A percentile compares a stretch with the other conserved stretches of the same genome.
Evolutionary conservation across 2,888 invertebrate genomes (phyloP).

Genomic region (Eumacrocentrus americanus): DNA sequence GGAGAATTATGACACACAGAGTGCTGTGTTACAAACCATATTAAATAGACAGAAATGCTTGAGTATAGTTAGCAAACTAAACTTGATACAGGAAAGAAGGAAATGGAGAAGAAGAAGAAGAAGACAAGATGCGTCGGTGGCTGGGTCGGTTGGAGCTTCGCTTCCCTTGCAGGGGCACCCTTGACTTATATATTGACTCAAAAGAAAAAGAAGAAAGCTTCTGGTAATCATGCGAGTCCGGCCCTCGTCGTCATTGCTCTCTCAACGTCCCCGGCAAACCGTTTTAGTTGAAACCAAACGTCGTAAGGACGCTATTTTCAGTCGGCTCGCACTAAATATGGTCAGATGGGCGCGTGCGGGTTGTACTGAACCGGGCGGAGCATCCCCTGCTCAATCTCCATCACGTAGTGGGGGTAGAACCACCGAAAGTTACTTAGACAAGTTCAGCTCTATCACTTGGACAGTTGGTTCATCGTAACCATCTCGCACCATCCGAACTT

Average conservation of each 20-base stretch:
- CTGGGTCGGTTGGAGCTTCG: conserved; percentile 5
- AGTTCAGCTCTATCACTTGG: conserved; percentile 57
- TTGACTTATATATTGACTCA: conserved; percentile 44
- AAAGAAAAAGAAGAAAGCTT: conserved; percentile 11
- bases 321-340: conserved; percentile 60
- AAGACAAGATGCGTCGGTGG: not conserved
- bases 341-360: conserved; percentile 57
- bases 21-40: not conserved
- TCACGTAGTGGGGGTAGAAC: conserved; percentile 50
- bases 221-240: conserved; percentile 25
- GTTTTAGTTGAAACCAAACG: conserved; percentile 54
- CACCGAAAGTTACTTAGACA: conserved; percentile 59
- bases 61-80: not conserved
- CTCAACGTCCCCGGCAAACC: conserved; percentile 45
- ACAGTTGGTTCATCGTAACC: conserved; percentile 60
- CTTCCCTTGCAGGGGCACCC: conserved; percentile 39
- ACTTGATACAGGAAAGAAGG: not conserved
- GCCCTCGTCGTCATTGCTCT: conserved; percentile 8
- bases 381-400: conserved; percentile 48
- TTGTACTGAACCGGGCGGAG: conserved; percentile 48
- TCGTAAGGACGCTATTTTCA: conserved; percentile 57
- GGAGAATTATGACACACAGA: not conserved
- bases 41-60: not conserved
- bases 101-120: not conserved
- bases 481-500: conserved; percentile 53